Evolutionary conservation across 2,113 vertebrate genomes (phyloP), one percentile per base, ranked within the genome.

Genomic region (Acanthochromis polyacanthus): DNA sequence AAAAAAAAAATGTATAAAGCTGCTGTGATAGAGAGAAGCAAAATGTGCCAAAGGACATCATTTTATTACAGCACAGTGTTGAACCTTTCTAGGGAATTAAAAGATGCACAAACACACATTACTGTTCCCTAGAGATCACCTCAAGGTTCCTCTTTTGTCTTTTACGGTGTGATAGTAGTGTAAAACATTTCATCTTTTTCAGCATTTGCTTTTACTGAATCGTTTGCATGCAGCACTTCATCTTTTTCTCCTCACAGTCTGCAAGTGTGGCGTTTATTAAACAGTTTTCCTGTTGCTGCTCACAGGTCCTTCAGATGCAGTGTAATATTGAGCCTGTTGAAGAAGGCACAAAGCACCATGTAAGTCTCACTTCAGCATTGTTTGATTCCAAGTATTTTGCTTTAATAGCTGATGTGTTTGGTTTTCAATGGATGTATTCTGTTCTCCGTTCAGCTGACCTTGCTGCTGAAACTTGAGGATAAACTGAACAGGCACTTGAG

Each of bases 321-420:
- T 99, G 98, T 86, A 99, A 98, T 91, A 99, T 99, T 0, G 98
- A 99, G 90, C 96, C 97, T 0, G 97, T 99, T 20, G 98, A 99
- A 22, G 98, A 99, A 78, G 98, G 98, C 0, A 93, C 96, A 25
- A 99, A 97, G 87, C 97, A 99, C 83, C 98, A 99, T 0, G 98
- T 99, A 91, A 48, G 97, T 90, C 69, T 59, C n/a, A 25, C 10
- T 0, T 19, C 50, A 53, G 14, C 19, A 15, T 64, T 70, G 8
- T 64, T 25, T 58, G 2, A 9, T 23, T 16, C 25, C 5, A 10
- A 28, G 23, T 43, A 4, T 16, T 60, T 4, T 2, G 9, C 50
- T 10, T 28, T 17, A 5, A 36, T 2, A 9, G 20, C 0, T 71
- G 20, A 65, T n/a, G 5, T 19, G 17, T 7, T 73, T 40, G 19